Percentiles rank a stretch among this genome's conserved stretches.
These are phyloP conservation scores for Eledona agricola DNA, from an alignment of 2,888 invertebrate species.

Conservation along the genomic window DNA sequence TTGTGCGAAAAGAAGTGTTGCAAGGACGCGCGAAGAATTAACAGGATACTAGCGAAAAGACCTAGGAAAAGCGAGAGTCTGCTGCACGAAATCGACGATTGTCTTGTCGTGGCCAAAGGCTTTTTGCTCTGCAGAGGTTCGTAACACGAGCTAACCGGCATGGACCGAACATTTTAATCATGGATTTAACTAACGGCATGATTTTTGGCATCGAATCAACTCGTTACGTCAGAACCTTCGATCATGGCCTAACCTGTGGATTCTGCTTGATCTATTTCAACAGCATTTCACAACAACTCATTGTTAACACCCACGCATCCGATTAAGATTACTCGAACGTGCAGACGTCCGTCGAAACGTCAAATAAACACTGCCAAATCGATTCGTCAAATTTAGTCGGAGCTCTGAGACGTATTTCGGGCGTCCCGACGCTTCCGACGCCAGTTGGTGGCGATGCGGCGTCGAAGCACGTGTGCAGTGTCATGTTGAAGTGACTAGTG, in stretches of 20 bases:
- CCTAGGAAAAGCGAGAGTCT: slow-evolving; percentile 56
- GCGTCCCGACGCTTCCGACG: slow-evolving; percentile 35
- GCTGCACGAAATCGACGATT: slow-evolving; percentile 73
- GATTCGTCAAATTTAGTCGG: slow-evolving; percentile 58
- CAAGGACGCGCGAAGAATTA: slow-evolving; percentile 57
- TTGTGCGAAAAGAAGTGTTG: slow-evolving; percentile 45
- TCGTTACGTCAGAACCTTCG: no score
- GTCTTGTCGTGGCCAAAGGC: slow-evolving; percentile 68
- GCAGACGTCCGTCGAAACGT: slow-evolving; percentile 23
- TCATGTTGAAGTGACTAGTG: slow-evolving; percentile 26
- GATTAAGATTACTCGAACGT: slow-evolving; percentile 17
- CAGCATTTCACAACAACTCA: no score
- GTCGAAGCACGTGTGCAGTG: slow-evolving; percentile 30
- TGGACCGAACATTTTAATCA: no score
- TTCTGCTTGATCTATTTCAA: no score
- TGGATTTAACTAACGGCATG: no score
- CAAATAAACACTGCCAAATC: slow-evolving; percentile 37
- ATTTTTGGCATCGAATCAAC: no score
- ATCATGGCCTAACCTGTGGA: no score
- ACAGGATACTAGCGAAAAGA: slow-evolving; percentile 58
- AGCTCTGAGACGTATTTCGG: slow-evolving; percentile 22
- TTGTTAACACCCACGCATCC: slow-evolving; percentile 8
- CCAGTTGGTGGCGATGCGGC: slow-evolving; percentile 7
- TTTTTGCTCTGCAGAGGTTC: slow-evolving; percentile 67
- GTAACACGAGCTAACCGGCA: slow-evolving; percentile 38